Base-by-base conservation (phyloP, 2,888 invertebrate species). In the Ephialtes manifestator region DNA sequence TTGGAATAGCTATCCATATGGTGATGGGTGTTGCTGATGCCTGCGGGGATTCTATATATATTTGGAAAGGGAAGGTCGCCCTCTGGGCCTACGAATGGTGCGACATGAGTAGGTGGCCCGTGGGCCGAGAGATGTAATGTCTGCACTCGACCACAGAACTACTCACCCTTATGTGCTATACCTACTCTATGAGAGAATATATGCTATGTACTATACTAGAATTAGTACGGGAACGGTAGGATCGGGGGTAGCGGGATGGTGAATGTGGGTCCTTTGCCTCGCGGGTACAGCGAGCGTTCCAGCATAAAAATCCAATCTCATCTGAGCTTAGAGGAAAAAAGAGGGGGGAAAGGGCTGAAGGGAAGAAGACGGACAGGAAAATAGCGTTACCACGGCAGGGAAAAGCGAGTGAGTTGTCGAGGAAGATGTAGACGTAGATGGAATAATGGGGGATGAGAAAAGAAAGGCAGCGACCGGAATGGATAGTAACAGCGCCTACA, bases 241-340 rank as follows among this genome's bases (percentile, higher is more conserved):
- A 79, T 43, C 67, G 83, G 79, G 79, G 70, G 72, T 72, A 53
- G 74, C 35, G 48, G 39, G 58, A 71, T 43, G 63, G 60, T 60
- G 81, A 63, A 84, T 79, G 65, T 75, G 81, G 77, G 82, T 84
- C 79, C 84, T 87, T 72, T 67, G 88, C 86, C 88, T 85, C 72
- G 70, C 68, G 88, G 87, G 84, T 75, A 75, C 55, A 70, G 74
- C 80, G 80, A 86, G 81, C 68, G 76, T 82, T 88, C 84, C 80
- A 77, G 87, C 81, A 90, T 90, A 91, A 91, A 91, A 91, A 90
- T 90, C 89, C 90, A 90, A 91, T 91, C 88, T 90, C 86, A 87
- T 87, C 86, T 86, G 80, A 75, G 84, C 87, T 84, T 84, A 77
- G 77, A 89, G 81, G 65, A 58, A 71, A 68, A 68, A 72, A 70